A percentile compares a stretch with the other conserved stretches of the same genome.
Conservation (phyloP, 2,888 invertebrate genomes). For the Patella pellucida region DNA sequence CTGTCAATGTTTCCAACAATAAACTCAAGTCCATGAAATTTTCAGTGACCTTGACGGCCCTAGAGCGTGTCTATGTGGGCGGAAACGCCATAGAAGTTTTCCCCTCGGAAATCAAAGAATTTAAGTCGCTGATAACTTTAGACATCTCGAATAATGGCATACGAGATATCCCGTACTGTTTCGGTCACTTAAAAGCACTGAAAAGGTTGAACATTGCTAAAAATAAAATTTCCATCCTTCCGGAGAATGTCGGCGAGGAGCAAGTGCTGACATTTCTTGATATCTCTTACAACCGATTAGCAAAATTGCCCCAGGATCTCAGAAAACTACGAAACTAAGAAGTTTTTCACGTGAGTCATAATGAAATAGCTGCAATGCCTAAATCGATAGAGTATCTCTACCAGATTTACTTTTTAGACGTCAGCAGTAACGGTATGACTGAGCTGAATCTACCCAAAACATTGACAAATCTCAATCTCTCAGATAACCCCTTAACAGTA, state of each 20-base stretch:
- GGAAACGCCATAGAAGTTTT: slow-evolving; percentile 61
- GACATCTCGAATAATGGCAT: slow-evolving; percentile 64
- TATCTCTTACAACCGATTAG: slow-evolving; percentile 59
- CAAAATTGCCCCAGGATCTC: slow-evolving; percentile 59
- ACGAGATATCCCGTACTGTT: slow-evolving; percentile 49
- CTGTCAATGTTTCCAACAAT: slow-evolving; percentile 63
- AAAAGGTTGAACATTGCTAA: slow-evolving; percentile 57
- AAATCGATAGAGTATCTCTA: slow-evolving; percentile 62
- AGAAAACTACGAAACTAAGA: slow-evolving; percentile 62
- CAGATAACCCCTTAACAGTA: slow-evolving; percentile 62
- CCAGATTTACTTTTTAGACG: slow-evolving; percentile 58
- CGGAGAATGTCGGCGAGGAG: slow-evolving; percentile 53
- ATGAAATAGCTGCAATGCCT: slow-evolving; percentile 61
- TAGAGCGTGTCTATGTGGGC: slow-evolving; percentile 57
- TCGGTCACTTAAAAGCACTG: slow-evolving; percentile 56
- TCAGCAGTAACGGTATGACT: slow-evolving; percentile 60
- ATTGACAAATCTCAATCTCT: slow-evolving; percentile 52
- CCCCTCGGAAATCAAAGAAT: slow-evolving; percentile 60
- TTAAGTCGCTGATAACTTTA: slow-evolving; percentile 60
- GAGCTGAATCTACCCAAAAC: slow-evolving; percentile 64
- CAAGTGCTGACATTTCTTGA: slow-evolving; percentile 62
- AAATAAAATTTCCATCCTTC: slow-evolving; percentile 57
- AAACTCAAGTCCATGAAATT: slow-evolving; percentile 63
- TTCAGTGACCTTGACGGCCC: slow-evolving; percentile 49
- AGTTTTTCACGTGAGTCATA: slow-evolving; percentile 57